Percentiles rank a stretch among this genome's conserved stretches.
Conservation (phyloP, 1,140 invertebrate species). For the Muscidifurax raptorellus region DNA sequence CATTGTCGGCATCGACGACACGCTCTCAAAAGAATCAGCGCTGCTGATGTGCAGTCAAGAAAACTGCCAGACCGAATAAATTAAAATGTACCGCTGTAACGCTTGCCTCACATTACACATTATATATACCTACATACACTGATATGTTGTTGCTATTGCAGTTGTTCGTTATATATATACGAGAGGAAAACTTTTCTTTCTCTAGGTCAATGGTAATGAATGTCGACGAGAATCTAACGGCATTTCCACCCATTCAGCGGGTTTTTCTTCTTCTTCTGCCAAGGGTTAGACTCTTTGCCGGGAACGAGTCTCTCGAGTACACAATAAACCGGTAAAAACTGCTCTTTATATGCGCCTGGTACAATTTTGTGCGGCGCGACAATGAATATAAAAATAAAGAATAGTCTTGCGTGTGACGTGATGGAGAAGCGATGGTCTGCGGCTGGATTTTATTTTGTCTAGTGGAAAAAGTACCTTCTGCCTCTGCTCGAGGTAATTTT, state of each 20-base stretch:
- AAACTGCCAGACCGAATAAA: neutral
- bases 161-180: no score
- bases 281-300: neutral
- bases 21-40: neutral
- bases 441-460: neutral
- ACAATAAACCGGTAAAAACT: neutral
- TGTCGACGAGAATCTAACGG: slow-evolving; percentile 19
- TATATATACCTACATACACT: neutral
- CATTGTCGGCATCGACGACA: neutral
- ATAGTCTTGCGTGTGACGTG: no score
- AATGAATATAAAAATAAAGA: neutral
- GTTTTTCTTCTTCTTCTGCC: neutral
- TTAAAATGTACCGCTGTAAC: neutral
- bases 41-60: neutral
- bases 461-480: neutral
- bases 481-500: neutral
- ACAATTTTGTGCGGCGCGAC: neutral
- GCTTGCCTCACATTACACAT: neutral
- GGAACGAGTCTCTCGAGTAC: neutral
- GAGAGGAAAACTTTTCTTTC: neutral
- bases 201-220: slow-evolving; percentile 1
- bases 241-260: slow-evolving; percentile 22
- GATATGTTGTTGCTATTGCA: neutral
- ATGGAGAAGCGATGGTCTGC: neutral
- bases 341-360: neutral